phyloP scores from a whole-genome alignment of 2,797 vertebrate species.

The Odontamblyopus rebecca region DNA sequence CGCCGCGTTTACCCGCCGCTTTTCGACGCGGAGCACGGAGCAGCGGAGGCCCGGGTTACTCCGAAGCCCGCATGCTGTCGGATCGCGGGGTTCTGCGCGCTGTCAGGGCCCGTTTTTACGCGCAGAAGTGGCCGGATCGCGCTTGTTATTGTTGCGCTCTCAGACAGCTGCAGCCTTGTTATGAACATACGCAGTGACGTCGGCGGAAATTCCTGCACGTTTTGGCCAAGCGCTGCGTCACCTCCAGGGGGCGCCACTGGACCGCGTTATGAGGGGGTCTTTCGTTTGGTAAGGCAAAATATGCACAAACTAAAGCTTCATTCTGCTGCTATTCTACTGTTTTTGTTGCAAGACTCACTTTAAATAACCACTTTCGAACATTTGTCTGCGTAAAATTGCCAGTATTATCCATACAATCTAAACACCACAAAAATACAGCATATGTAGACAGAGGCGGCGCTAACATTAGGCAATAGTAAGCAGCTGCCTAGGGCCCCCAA shows the following conservation, averaged over 20 bases:
- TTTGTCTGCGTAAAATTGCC: no score
- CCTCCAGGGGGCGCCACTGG: conserved; percentile 20
- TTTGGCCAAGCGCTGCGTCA: conserved; percentile 60
- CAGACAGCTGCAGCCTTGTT: conserved; percentile 86
- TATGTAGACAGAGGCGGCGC: no score
- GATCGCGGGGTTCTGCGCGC: conserved; percentile 41
- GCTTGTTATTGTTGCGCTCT: conserved; percentile 84
- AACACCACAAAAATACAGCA: no score
- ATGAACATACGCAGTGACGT: conserved; percentile 86
- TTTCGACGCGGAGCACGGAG: conserved; percentile 69
- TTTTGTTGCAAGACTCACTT: no score
- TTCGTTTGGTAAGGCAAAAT: no score
- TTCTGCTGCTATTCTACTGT: no score
- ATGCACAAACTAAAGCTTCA: no score
- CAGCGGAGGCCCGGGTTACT: conserved; percentile 83
- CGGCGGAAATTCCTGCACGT: conserved; percentile 90
- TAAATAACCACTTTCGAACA: no score
- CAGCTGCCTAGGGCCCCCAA: no score
- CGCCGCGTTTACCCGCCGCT: conserved; percentile 81
- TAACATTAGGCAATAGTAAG: no score
- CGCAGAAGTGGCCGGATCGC: conserved; percentile 26
- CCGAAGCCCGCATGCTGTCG: conserved; percentile 76
- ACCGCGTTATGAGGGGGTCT: no score
- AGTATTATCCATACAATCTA: no score
- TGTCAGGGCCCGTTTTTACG: conserved; percentile 26